Conservation (phyloP, 2,888 invertebrate genomes). For the Alloscopus bannaensis region DNA sequence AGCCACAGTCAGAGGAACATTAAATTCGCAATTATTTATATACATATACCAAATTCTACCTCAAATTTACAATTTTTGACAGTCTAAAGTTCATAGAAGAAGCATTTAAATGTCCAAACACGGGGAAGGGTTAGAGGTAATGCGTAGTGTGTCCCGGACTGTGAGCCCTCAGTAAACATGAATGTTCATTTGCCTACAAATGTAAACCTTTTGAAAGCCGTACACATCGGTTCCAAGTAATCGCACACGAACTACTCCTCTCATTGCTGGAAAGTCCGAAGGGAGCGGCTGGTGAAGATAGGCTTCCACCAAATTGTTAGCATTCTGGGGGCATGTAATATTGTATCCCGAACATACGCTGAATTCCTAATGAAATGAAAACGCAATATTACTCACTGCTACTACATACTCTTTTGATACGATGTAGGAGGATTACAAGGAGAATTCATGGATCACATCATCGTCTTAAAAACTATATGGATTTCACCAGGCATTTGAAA, state of each 20-base stretch:
- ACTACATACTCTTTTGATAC: too few species aligned
- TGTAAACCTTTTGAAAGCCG: constrained; percentile 34
- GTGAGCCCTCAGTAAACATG: constrained; percentile 21
- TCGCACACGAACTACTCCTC: constrained; percentile 51
- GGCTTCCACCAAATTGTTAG: constrained; percentile 47
- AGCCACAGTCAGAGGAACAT: too few species aligned
- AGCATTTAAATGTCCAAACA: too few species aligned
- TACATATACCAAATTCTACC: too few species aligned
- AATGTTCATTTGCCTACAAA: constrained; percentile 55
- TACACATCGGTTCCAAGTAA: constrained; percentile 37
- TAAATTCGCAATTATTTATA: too few species aligned
- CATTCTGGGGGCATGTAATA: constrained; percentile 57
- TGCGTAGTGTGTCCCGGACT: too few species aligned
- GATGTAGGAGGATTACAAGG: not conserved
- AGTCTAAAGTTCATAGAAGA: too few species aligned
- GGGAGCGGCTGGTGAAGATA: constrained; percentile 44
- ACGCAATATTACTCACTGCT: constrained; percentile 8
- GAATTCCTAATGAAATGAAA: constrained; percentile 52
- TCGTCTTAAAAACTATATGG: too few species aligned
- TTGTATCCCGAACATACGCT: constrained; percentile 47
- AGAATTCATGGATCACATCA: constrained; percentile 20
- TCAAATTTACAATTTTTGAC: too few species aligned
- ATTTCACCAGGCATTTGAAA: too few species aligned
- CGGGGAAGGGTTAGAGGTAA: too few species aligned
- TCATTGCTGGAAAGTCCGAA: constrained; percentile 44